These are phyloP conservation scores for Lagria hirta DNA, from an alignment of 2,888 invertebrate species.

Conservation along the genomic window DNA sequence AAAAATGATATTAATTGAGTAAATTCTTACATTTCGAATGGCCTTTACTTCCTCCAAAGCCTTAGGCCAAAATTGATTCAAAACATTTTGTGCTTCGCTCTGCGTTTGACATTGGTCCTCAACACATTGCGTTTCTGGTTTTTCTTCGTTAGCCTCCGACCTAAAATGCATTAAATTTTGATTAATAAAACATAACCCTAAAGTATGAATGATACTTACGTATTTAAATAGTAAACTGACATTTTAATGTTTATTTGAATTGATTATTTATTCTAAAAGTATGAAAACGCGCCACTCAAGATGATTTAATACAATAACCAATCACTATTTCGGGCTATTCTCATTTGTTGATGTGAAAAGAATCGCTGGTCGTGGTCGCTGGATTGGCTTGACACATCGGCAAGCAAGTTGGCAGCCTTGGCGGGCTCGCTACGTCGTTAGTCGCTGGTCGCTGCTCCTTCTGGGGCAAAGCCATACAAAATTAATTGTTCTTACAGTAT, in stretches of 20 bases:
- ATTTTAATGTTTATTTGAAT: conserved; percentile 20
- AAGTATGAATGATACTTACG: conserved; percentile 60
- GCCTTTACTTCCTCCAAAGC: conserved; percentile 78
- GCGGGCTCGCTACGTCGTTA: too few species aligned
- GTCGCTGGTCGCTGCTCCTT: too few species aligned
- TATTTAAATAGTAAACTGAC: conserved; percentile 72
- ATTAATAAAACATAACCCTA: background rate
- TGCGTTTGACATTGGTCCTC: conserved; percentile 54
- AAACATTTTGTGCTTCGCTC: conserved; percentile 68
- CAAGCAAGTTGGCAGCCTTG: too few species aligned
- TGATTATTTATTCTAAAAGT: conserved; percentile 16
- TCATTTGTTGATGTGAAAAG: too few species aligned
- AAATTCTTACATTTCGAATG: conserved; percentile 66
- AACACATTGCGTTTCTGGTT: conserved; percentile 43
- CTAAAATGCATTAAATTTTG: too few species aligned
- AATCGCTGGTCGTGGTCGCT: background rate
- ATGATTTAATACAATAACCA: conserved; percentile 35
- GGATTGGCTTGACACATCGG: too few species aligned
- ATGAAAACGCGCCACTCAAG: conserved; percentile 32
- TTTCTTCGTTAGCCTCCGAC: conserved; percentile 43
- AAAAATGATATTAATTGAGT: conserved; percentile 3
- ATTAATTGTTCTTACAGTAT: too few species aligned
- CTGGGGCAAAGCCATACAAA: too few species aligned
- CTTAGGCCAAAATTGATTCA: conserved; percentile 82
- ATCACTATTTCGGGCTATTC: conserved; percentile 36